Evolutionary conservation across 2,888 invertebrate species (phyloP).

Genomic region (Cataglyphis livida): DNA sequence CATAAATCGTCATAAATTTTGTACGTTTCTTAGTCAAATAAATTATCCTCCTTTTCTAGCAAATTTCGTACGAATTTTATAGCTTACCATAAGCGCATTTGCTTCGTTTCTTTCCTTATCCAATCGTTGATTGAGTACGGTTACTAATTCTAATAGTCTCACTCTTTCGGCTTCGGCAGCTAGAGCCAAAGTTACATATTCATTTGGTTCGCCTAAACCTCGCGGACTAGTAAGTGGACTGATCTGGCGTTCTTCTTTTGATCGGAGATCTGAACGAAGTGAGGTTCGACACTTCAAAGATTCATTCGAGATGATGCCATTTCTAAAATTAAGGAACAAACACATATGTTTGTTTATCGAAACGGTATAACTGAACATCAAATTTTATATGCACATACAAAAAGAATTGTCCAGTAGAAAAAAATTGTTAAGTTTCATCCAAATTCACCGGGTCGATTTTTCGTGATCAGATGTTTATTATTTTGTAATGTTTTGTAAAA

Average conservation of each 20-base stretch:
- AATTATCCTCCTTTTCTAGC: slow-evolving; percentile 81
- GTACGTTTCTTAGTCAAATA: background rate
- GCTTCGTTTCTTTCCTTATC: slow-evolving; percentile 86
- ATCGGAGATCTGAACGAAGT: slow-evolving; percentile 30
- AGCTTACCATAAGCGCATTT: slow-evolving; percentile 75
- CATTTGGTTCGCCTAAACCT: slow-evolving; percentile 73
- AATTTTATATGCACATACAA: background rate
- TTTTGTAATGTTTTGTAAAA: no score
- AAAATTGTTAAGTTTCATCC: background rate
- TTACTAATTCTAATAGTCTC: slow-evolving; percentile 88
- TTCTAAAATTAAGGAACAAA: slow-evolving; percentile 47
- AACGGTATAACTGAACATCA: background rate
- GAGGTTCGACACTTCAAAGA: slow-evolving; percentile 21
- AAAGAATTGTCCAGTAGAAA: background rate
- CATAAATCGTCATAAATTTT: background rate
- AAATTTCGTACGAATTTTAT: background rate
- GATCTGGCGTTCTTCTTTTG: slow-evolving; percentile 10
- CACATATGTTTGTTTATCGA: background rate
- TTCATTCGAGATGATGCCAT: slow-evolving; percentile 37
- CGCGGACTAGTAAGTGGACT: slow-evolving; percentile 61
- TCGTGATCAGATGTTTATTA: background rate
- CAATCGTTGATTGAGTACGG: slow-evolving; percentile 87
- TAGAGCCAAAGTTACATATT: slow-evolving; percentile 86
- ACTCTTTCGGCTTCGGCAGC: slow-evolving; percentile 89
- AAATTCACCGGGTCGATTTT: background rate